Evolutionary conservation across 2,888 invertebrate species (phyloP).

Genomic region (Mallateleia sp.): DNA sequence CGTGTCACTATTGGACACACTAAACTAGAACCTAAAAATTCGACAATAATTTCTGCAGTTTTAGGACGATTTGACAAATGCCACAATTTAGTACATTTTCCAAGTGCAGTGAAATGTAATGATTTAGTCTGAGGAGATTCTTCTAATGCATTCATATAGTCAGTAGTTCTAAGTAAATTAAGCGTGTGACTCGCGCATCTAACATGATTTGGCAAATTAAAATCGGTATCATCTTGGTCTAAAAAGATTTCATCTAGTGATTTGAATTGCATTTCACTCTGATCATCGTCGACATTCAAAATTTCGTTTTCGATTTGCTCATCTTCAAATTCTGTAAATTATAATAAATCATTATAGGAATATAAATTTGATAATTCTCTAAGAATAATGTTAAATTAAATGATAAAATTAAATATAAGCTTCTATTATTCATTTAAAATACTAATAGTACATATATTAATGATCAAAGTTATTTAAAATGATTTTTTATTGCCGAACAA

Average conservation of each 20-base stretch:
- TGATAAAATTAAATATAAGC: no score
- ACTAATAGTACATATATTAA: no score
- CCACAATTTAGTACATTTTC: constrained; percentile 50
- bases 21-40: constrained; percentile 24
- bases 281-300: not conserved
- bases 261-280: not conserved
- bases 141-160: constrained; percentile 32
- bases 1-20: constrained; percentile 9
- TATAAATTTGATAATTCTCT: no score
- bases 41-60: constrained; percentile 36
- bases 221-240: constrained; percentile 1
- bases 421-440: no score
- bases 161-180: constrained; percentile 28
- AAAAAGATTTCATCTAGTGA: not conserved
- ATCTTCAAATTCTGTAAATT: not conserved
- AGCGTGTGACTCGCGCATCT: constrained; percentile 35
- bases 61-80: constrained; percentile 35
- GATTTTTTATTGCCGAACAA: not conserved
- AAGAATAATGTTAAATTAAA: no score
- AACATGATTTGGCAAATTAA: constrained; percentile 31
- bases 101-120: constrained; percentile 24
- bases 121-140: constrained; percentile 8
- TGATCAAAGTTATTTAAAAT: not conserved
- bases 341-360: no score
- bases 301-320: no score